Evolutionary conservation across 2,113 vertebrate genomes (phyloP).

Genomic region (Tinamus guttatus): DNA sequence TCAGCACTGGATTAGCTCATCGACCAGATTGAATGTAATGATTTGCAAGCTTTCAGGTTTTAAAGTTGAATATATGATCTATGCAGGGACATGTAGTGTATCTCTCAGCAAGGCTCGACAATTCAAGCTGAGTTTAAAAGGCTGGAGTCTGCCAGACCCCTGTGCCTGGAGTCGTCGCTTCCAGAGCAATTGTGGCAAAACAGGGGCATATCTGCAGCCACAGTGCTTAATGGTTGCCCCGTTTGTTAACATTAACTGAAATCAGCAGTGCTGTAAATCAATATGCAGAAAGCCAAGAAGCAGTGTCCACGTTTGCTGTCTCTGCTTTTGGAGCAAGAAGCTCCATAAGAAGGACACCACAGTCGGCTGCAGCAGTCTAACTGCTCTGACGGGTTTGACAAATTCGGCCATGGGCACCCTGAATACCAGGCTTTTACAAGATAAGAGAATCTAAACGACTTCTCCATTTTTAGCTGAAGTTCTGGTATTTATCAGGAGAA

Average conservation of each 20-base stretch:
- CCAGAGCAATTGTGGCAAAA: background rate
- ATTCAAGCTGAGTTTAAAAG: background rate
- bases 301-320: background rate
- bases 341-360: background rate
- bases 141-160: background rate
- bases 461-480: conserved; percentile 72
- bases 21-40: background rate
- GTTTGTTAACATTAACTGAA: background rate
- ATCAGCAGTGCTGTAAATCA: background rate
- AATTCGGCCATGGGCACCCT: background rate
- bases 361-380: accelerated
- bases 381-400: background rate
- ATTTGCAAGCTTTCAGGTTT: background rate
- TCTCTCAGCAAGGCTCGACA: background rate
- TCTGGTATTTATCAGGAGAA: conserved; percentile 60
- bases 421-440: background rate
- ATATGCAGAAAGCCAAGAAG: background rate
- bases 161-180: background rate
- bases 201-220: background rate
- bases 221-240: background rate
- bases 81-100: background rate
- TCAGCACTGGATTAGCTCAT: background rate
- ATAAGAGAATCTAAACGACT: conserved; percentile 42
- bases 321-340: background rate
- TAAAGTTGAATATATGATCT: background rate